These are phyloP conservation scores for Aphidius gifuensis DNA, from an alignment of 1,140 invertebrate species.

Conservation along the genomic window DNA sequence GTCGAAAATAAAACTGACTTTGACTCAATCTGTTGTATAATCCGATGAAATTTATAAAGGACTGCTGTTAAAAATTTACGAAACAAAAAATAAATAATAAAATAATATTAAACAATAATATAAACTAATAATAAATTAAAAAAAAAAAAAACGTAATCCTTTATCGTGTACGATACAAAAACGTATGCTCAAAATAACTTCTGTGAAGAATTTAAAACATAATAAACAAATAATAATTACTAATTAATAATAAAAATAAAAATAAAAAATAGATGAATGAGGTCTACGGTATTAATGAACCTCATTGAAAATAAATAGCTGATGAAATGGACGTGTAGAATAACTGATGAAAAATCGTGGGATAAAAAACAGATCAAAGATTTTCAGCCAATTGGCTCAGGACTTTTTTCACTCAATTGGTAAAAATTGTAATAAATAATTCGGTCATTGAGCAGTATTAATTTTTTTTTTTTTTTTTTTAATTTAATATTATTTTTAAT, in stretches of 20 bases:
- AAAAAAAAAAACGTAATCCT: constrained; percentile 10
- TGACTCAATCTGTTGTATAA: constrained; percentile 2
- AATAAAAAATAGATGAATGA: background rate
- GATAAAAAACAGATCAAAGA: constrained; percentile 1
- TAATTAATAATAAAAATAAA: background rate
- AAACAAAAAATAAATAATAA: constrained; percentile 1
- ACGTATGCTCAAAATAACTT: constrained; percentile 21
- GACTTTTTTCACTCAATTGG: background rate
- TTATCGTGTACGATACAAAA: constrained; percentile 19
- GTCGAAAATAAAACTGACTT: background rate
- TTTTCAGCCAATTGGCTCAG: constrained; percentile 9
- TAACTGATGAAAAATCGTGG: background rate
- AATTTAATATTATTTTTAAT: constrained; percentile 4
- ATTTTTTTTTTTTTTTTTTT: constrained; percentile 4
- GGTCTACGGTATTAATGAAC: background rate
- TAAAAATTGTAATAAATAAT: background rate
- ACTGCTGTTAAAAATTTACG: background rate
- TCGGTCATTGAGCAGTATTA: background rate
- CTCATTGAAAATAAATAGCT: constrained; percentile 6
- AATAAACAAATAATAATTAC: constrained; percentile 9
- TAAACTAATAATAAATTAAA: background rate
- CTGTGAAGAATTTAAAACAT: constrained; percentile 12
- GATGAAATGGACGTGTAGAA: background rate
- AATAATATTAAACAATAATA: constrained; percentile 5
- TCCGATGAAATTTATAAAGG: background rate